Base-by-base conservation (phyloP, 1,140 invertebrate species). In the Drosophila quadrilineata region DNA sequence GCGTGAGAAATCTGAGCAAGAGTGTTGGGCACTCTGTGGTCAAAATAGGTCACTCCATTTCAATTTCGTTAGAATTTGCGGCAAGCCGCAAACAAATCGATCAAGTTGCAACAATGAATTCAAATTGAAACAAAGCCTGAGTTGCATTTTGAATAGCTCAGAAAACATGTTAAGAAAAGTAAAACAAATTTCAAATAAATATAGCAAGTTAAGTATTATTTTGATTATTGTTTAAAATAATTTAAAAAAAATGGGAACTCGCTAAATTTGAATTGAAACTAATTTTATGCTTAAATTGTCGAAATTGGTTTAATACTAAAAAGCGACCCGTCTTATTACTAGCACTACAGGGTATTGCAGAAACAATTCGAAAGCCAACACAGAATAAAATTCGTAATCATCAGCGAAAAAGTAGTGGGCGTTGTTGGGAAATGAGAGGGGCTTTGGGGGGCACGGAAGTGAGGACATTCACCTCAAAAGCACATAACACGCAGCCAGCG, bases 401-500 rank as follows among this genome's bases (percentile, higher is more conserved):
- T 59, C 58, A 57, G 57, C 43, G 16, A 33, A 71, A 75, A 56
- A 50, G 40, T 22, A 5, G 26, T 45, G 21, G 40, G 29, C 19
- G 28, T 29, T 35, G 22, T 29, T 10, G 0, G n/a, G 46, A 60
- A 22, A 2, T 45, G 48, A 33, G 56, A 64, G 36, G 54, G 56
- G 68, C 49, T 72, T 53, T 36, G 17, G 16, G 50, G 22, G 21
- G 8, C 36, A 40, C 22, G 19, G 33, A 53, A 58, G 54, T 38
- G 17, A 52, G 67, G 76, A 41, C 76, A 82, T 69, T 80, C 71
- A 82, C 63, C 77, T 60, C 53, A 24, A 38, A 43, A n/a, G n/a
- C n/a, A 9, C 36, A 53, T 63, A 53, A 19, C 50, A 62, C 45
- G 60, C 57, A 84, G 71, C 57, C 48, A 73, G 19, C 58, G 70